These are phyloP conservation scores for Poecilobothrus nobilitatus DNA, from an alignment of 2,888 invertebrate genomes.

Conservation along the genomic window DNA sequence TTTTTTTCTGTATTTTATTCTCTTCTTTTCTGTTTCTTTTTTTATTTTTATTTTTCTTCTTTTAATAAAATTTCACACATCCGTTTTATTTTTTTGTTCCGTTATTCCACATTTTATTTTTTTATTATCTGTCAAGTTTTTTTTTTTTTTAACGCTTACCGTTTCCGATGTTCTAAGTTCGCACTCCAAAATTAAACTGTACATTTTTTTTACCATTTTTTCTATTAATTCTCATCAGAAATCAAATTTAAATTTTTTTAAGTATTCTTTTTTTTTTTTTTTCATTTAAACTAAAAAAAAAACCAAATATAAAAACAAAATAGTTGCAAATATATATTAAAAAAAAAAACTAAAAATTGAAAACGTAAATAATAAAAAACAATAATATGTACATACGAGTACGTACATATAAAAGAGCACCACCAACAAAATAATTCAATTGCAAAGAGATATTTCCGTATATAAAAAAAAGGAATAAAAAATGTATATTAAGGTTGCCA, in stretches of 20 bases:
- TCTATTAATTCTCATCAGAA: too few species aligned
- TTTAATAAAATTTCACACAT: too few species aligned
- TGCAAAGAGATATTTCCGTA: constrained; percentile 4
- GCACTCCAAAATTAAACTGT: neutral
- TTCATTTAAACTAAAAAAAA: neutral
- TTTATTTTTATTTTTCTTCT: too few species aligned
- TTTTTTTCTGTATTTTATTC: too few species aligned
- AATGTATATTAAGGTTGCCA: neutral
- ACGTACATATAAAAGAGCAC: neutral
- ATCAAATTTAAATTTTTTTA: too few species aligned
- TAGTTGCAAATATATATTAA: too few species aligned
- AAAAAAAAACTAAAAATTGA: too few species aligned
- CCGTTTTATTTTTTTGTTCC: too few species aligned
- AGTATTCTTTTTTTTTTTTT: too few species aligned
- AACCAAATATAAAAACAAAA: neutral
- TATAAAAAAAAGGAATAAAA: neutral
- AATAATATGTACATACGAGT: neutral
- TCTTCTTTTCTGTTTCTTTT: too few species aligned
- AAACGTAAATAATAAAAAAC: too few species aligned
- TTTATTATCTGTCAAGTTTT: neutral
- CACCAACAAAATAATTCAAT: neutral
- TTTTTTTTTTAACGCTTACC: neutral
- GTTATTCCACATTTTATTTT: too few species aligned
- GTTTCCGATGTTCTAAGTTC: neutral
- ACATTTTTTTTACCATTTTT: neutral